Base-by-base conservation (phyloP, 2,888 invertebrate species). In the Hololepta plana region DNA sequence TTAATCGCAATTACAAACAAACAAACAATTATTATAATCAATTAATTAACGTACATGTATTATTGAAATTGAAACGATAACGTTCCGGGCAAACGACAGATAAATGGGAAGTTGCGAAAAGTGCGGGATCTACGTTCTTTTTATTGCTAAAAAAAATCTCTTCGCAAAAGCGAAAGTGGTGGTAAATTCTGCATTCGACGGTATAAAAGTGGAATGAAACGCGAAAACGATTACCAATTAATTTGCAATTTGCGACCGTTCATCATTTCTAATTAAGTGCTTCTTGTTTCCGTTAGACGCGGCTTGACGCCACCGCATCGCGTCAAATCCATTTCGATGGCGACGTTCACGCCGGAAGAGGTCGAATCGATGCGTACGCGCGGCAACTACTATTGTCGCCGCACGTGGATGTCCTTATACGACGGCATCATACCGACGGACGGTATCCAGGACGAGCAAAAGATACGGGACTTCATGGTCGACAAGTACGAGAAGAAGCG, bases 251-350 rank as follows among this genome's bases (percentile, higher is more conserved):
- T 23, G 12, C 13, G 5, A 12, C 12, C 10, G 12, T 23, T 15
- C 6, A 23, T 23, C 8, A 23, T 10, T 23, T 16, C 5, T 16
- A 16, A 7, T 23, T 12, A 16, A 10, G 12, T 23, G 6, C 3
- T 14, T 8, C 8, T 17, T 17, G 10, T 26, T 24, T 39, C 25
- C 72, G 73, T 26, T 64, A 96, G 95, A 53, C 77, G 95, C 47
- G 96, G 96, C 28, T 62, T 96, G 37, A 95, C 93, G 46, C 95
- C 96, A 34, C 96, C 96, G 39, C 95, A 96, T 57, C 72, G 96
- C 37, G 91, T 96, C 35, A 96, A 96, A 60, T 95, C 95, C 27
- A 93, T 96, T 46, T 93, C 93, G 17, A 95, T 96, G 93, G 88
- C 95, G 34, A 88, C 87, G 42, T 96, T 95, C 57, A 85, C 84